Evolutionary conservation across 2,113 vertebrate genomes (phyloP), one percentile per base, ranked within the genome.

Genomic region (Neodontobutis hainanensis): DNA sequence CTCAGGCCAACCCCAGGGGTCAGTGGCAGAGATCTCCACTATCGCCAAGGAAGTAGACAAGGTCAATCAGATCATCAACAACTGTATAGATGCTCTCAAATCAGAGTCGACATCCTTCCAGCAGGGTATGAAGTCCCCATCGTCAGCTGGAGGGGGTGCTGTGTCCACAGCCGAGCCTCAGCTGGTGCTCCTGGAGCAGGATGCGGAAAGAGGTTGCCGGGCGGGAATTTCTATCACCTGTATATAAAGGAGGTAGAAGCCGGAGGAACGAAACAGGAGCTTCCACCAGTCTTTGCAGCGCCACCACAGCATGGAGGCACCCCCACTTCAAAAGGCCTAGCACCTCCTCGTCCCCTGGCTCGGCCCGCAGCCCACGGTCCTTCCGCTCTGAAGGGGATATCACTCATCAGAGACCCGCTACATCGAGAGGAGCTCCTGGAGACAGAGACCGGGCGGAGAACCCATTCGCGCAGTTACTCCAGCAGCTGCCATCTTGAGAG

Each of bases 1-100:
- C 94, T n/a, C 91, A 92, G 0, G 92, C 90, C 0, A 94, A 95
- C 90, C 89, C 64, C 97, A 96, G 87, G 92, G 95, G 69, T 97
- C 97, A 0, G 96, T 94, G 40, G 94, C 97, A 0, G 97, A 99
- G 90, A 99, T 99, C 90, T 98, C 95, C 11, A 99, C 97, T 72
- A 98, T 99, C 2, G 95, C 97, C 19, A 98, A 96, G 84, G 97
- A 99, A 85, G 97, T 99, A 70, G 97, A 98, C 87, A 98, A 95
- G 82, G 97, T 99, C 12, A 99, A 98, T 84, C 97, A 98, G 93
- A 99, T 99, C 83, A 99, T 99, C 88, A 99, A 97, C 92, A 99
- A 96, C 89, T 99, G 97, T 71, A 99, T 99, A 9, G 97, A 98
- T 32, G 97, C 97, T 7, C 95, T 99, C 82, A 99, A 98, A 85